These are phyloP conservation scores for Anabas testudineus DNA, from an alignment of 2,797 vertebrate genomes.

Conservation along the genomic window DNA sequence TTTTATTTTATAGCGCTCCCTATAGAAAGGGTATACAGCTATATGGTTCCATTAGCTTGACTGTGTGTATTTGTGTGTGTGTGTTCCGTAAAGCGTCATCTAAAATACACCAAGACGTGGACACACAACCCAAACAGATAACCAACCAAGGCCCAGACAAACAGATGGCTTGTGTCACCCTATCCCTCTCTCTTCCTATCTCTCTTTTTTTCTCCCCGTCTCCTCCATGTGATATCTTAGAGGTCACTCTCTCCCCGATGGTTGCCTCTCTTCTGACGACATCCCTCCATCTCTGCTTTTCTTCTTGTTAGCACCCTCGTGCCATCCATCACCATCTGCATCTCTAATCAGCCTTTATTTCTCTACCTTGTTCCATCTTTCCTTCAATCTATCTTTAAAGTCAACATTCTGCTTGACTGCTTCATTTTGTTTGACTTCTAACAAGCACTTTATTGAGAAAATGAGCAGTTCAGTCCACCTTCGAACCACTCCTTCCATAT, in stretches of 20 bases:
- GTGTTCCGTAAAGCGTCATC: slow-evolving; percentile 42
- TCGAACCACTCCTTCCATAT: not conserved
- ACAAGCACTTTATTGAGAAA: not conserved
- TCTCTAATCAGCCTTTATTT: slow-evolving; percentile 16
- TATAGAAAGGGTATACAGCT: slow-evolving; percentile 31
- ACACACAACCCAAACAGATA: slow-evolving; percentile 69
- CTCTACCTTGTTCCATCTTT: not conserved
- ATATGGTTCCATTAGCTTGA: slow-evolving; percentile 32
- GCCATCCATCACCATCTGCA: slow-evolving; percentile 32
- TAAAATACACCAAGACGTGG: slow-evolving; percentile 62
- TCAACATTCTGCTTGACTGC: not conserved
- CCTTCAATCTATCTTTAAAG: slow-evolving; percentile 11
- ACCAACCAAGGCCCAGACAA: slow-evolving; percentile 66
- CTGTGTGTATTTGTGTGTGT: slow-evolving; percentile 10
- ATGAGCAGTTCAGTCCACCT: not conserved
- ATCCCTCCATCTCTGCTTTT: slow-evolving; percentile 39
- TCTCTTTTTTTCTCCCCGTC: slow-evolving; percentile 54
- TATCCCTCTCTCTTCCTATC: slow-evolving; percentile 56
- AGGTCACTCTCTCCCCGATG: slow-evolving; percentile 64
- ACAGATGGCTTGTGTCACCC: slow-evolving; percentile 77
- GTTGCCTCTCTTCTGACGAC: slow-evolving; percentile 32
- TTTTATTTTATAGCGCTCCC: slow-evolving; percentile 34
- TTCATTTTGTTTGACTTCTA: not conserved
- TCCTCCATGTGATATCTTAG: slow-evolving; percentile 65
- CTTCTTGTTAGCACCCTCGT: not conserved